Conservation (phyloP, 1,140 invertebrate genomes). For the Tenebrio molitor region DNA sequence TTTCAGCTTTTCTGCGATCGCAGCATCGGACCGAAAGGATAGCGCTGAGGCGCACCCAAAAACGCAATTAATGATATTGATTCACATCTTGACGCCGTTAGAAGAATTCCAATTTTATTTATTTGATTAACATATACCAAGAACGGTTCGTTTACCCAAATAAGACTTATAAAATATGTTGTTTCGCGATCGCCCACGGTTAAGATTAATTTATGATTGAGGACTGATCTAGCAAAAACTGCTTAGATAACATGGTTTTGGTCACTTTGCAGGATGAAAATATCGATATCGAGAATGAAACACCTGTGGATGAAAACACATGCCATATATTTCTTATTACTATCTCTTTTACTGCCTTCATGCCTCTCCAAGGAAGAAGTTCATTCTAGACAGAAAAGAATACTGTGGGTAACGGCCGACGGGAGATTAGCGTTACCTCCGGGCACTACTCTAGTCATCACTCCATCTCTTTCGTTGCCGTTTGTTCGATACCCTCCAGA, state of each 20-base stretch:
- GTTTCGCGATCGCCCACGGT: no score
- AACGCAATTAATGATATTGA: not conserved
- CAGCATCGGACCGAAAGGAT: not conserved
- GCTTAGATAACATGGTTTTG: no score
- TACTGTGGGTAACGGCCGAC: conserved; percentile 87
- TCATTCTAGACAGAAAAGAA: conserved; percentile 83
- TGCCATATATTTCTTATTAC: conserved; percentile 6
- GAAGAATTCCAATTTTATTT: not conserved
- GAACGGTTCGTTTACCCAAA: not conserved
- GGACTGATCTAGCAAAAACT: no score
- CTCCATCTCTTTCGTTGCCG: conserved; percentile 84
- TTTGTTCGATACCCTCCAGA: conserved; percentile 86
- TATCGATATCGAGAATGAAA: not conserved
- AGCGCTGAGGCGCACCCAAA: conserved; percentile 7
- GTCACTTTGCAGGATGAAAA: conserved; percentile 28
- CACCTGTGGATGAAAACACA: not conserved
- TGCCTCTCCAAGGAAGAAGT: conserved; percentile 46
- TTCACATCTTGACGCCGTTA: conserved; percentile 11
- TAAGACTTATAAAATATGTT: no score
- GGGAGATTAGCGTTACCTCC: conserved; percentile 85
- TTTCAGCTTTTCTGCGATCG: not conserved
- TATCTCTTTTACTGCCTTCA: conserved; percentile 13
- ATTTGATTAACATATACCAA: no score
- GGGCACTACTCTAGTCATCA: conserved; percentile 82
- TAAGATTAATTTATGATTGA: no score